A percentile compares a stretch with the other conserved stretches of the same genome.
Conservation (phyloP, 2,113 vertebrate species). For the Microtus ochrogaster region DNA sequence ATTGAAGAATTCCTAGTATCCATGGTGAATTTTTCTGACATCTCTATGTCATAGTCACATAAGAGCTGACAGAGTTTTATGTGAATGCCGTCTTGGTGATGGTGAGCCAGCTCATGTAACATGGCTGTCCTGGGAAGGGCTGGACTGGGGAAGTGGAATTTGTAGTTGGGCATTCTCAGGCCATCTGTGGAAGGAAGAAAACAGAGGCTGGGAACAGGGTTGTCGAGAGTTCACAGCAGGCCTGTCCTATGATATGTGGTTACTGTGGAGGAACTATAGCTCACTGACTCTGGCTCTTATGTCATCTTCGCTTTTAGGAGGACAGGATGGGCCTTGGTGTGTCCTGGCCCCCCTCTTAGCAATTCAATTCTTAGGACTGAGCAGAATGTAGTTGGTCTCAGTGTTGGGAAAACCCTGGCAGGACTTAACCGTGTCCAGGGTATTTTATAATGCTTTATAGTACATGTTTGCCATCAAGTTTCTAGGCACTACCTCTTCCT, state of each 20-base stretch:
- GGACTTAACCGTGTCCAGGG: background rate
- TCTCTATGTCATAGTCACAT: background rate
- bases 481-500: background rate
- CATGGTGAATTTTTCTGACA: background rate
- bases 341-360: background rate
- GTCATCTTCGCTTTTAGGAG: slow-evolving; percentile 3
- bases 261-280: background rate
- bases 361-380: background rate
- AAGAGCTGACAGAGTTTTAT: background rate
- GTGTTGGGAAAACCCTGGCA: background rate
- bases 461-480: background rate
- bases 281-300: background rate
- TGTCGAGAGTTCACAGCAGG: background rate
- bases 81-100: background rate
- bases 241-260: background rate
- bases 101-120: background rate
- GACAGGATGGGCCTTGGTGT: background rate
- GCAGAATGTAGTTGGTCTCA: background rate
- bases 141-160: background rate
- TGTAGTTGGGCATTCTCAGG: background rate
- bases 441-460: background rate
- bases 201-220: background rate
- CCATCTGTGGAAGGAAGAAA: background rate
- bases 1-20: background rate
- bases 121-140: background rate